Evolutionary conservation across 2,113 vertebrate genomes (phyloP), one percentile per base, ranked within the genome.

Genomic region (Fregata magnificens): DNA sequence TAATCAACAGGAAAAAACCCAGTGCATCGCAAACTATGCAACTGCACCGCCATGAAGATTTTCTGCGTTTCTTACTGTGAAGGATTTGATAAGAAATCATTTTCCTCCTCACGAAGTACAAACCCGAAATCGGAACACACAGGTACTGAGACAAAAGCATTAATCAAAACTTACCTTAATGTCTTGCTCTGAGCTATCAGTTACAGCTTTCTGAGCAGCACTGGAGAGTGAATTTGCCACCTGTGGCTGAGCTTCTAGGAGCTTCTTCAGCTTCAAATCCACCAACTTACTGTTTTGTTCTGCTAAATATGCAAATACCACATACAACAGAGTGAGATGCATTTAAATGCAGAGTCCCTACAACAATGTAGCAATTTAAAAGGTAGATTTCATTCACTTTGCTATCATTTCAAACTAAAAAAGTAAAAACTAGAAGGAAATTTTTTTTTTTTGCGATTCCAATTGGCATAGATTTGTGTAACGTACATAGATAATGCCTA

Each of bases 211-310:
- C 94, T 98, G 98, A 96, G 97, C 82, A 94, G 97, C 92, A 89
- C 91, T 95, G 70, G 98, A 96, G 78, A 98, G 77, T 70, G 98
- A 99, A 97, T 98, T 98, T 94, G 95, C 97, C 97, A 98, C 98
- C 98, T 99, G 98, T 95, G 99, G 99, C 96, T 98, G 98, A 97
- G 98, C 86, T 94, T 99, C 99, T 81, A 98, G 97, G 95, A 99
- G 97, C 96, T 99, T 99, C 98, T 99, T 99, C 95, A 99, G 98
- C 97, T 99, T 99, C 96, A 99, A 98, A 96, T 99, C 99, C 96
- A 99, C 95, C 65, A 99, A 98, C 85, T 98, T 99, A 97, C 98
- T 99, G 97, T 99, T 99, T 97, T 99, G 98, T 97, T 99, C 97
- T 98, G 98, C 99, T 99, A 98, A 89, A 98, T 97, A 98, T 93